Evolutionary conservation across 2,113 vertebrate genomes (phyloP), one percentile per base, ranked within the genome.

Genomic region (Pithys albifrons): DNA sequence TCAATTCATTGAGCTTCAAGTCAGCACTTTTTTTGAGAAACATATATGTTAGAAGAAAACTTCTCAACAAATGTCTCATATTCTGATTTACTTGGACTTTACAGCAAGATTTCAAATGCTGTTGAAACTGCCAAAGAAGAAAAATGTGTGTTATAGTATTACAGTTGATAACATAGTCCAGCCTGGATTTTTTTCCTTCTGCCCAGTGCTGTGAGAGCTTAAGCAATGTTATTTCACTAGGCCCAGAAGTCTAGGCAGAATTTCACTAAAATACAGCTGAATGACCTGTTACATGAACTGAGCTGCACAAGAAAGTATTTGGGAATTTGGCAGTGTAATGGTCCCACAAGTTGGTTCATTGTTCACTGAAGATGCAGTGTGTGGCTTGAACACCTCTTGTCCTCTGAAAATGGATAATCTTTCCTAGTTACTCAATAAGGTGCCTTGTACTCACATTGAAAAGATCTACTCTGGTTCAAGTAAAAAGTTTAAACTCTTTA

Each of bases 11-110:
- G 88, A 93, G 86, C 84, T 97, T 65, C 54, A 97, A 91, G 82
- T 96, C 88, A 95, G 96, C 66, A 41, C 33, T 97, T 97, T 95
- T 75, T 92, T 96, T 75, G 46, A 93, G 84, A 97, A 98, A 94
- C 87, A 57, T 94, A 14, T 97, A 95, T 96, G 92, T 97, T 90
- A 96, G 95, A 97, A 95, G 84, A 96, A 97, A 97, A 96, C 87
- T 96, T 96, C 95, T 98, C 84, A 52, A 93, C 66, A 49, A 52
- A 95, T 61, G 78, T 95, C 95, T 98, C 94, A 93, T 97, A 95
- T 98, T 98, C 93, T 98, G 96, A 97, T 98, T 98, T 98, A 86
- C 87, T 97, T 98, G 98, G 97, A 97, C 84, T 95, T 97, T 72
- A 59, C 31, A 94, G 28, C 73, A 85, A 85, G 93, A 95, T 96